phyloP scores from a whole-genome alignment of 2,113 vertebrate genomes.

The Ptychochromis oligacanthus region DNA sequence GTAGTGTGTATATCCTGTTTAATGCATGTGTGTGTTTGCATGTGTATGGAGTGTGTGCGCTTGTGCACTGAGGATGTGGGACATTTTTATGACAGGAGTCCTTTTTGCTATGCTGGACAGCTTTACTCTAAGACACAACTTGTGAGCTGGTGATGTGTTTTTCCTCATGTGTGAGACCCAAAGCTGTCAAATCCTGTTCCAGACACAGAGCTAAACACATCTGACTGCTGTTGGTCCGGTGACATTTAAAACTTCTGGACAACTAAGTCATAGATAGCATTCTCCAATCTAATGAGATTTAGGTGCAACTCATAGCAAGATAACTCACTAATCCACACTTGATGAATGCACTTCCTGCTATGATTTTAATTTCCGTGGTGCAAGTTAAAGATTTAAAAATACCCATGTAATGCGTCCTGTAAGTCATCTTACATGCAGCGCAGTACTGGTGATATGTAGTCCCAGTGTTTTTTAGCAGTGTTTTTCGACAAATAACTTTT shows the following conservation, averaged over 20 bases:
- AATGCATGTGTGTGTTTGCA: constrained; percentile 27
- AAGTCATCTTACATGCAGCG: constrained; percentile 8
- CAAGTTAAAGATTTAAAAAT: constrained; percentile 34
- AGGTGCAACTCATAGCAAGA: constrained; percentile 38
- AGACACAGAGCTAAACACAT: constrained; percentile 70
- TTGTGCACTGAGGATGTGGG: constrained; percentile 26
- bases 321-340: constrained; percentile 24
- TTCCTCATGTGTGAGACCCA: constrained; percentile 62
- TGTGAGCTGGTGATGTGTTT: constrained; percentile 81
- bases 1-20: constrained; percentile 13
- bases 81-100: constrained; percentile 62
- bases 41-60: constrained; percentile 22
- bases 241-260: constrained; percentile 33
- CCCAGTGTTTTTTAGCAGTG: constrained; percentile 36
- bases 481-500: constrained; percentile 38
- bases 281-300: constrained; percentile 48
- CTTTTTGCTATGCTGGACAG: constrained; percentile 81
- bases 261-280: constrained; percentile 36
- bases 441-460: constrained; percentile 31
- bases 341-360: constrained; percentile 27
- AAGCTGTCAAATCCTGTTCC: constrained; percentile 60
- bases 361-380: constrained; percentile 28
- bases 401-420: constrained; percentile 25
- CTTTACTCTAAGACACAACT: constrained; percentile 75
- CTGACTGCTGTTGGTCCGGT: constrained; percentile 46